These are phyloP conservation scores for Melopsittacus undulatus DNA, from an alignment of 2,797 vertebrate genomes.

Conservation along the genomic window DNA sequence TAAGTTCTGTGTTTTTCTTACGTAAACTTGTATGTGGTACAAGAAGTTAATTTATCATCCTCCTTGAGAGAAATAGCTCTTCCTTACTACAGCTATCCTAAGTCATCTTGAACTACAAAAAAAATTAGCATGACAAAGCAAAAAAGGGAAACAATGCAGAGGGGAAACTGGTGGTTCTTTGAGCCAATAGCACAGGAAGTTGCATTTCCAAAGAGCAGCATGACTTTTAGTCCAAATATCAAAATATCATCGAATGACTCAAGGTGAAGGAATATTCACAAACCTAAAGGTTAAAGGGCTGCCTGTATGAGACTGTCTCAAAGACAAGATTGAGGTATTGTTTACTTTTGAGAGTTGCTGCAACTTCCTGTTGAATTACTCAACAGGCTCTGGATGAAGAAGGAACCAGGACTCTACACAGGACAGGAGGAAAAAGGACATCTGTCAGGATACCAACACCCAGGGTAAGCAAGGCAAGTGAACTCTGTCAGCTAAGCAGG, in stretches of 20 bases:
- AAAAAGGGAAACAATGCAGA: background rate
- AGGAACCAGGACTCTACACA: background rate
- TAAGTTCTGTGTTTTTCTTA: background rate
- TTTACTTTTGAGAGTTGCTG: constrained; percentile 20
- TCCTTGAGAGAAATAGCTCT: background rate
- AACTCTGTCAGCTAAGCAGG: background rate
- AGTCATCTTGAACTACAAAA: background rate
- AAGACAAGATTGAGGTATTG: background rate
- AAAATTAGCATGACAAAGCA: background rate
- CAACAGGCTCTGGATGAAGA: constrained; percentile 13
- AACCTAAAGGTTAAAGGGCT: background rate
- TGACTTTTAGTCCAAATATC: background rate
- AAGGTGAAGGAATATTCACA: background rate
- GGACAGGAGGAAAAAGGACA: background rate
- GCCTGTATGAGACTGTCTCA: background rate
- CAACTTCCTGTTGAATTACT: constrained; percentile 44
- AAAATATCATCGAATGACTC: background rate
- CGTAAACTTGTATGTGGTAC: background rate
- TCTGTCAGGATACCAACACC: background rate
- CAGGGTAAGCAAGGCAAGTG: background rate
- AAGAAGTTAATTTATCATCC: background rate
- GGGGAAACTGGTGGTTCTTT: background rate
- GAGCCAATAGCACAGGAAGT: background rate
- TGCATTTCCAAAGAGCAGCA: background rate
- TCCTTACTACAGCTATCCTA: background rate